These are phyloP conservation scores for Pedionomus torquatus DNA, from an alignment of 2,113 vertebrate genomes.

Conservation along the genomic window DNA sequence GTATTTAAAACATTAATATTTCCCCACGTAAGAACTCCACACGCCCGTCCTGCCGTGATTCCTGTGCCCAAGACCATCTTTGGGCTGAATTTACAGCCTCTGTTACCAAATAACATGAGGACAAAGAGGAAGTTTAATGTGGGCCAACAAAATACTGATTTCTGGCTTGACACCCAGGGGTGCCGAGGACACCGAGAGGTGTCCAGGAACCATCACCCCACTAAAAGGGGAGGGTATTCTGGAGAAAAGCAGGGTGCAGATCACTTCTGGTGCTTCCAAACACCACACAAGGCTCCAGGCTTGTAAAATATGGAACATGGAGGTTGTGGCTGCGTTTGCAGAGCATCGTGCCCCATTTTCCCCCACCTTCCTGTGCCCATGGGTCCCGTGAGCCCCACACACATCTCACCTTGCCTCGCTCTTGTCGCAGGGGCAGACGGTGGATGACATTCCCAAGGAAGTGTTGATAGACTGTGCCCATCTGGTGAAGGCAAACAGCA, in stretches of 20 bases:
- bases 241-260: not conserved
- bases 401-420: not conserved
- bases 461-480: constrained; percentile 94
- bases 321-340: not conserved
- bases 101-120: fast-evolving
- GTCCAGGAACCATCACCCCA: not conserved
- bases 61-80: fast-evolving
- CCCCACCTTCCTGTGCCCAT: fast-evolving
- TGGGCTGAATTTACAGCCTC: not conserved
- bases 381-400: fast-evolving
- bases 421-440: constrained; percentile 83
- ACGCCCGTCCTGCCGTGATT: fast-evolving
- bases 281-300: not conserved
- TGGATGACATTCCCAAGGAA: constrained; percentile 91
- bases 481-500: constrained; percentile 96
- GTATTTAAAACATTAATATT: too few species aligned
- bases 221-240: too few species aligned
- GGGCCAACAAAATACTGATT: not conserved
- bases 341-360: too few species aligned
- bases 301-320: fast-evolving
- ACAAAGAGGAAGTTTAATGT: not conserved
- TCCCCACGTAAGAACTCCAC: fast-evolving
- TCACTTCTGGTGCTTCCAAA: not conserved
- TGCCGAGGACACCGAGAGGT: not conserved
- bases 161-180: not conserved